Percentiles rank a stretch among this genome's conserved stretches.
These are phyloP conservation scores for Dendronephthya gigantea DNA, from an alignment of 64 coral and sea anemone genomes.

Conservation along the genomic window DNA sequence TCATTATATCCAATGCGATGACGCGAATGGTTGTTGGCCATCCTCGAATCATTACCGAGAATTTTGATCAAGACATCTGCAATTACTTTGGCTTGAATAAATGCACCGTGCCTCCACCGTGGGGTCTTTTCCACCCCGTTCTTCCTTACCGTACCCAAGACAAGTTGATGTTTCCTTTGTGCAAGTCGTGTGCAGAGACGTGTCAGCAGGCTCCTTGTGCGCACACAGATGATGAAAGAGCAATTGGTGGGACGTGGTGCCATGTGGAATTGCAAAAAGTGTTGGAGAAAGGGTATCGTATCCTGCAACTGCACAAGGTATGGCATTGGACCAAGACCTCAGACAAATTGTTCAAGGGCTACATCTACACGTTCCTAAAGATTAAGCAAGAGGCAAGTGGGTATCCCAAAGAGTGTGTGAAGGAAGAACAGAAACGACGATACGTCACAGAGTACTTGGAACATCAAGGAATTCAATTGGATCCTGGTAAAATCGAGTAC, in stretches of 20 bases:
- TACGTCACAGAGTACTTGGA: neutral
- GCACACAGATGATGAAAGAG: neutral
- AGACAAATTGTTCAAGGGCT: slow-evolving; percentile 19
- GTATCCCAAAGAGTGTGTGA: slow-evolving; percentile 23
- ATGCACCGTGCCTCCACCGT: neutral
- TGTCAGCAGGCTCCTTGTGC: neutral
- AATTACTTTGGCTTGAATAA: neutral
- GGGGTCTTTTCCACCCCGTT: neutral
- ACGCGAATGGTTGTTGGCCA: neutral
- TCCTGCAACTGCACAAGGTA: neutral
- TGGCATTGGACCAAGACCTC: too few relatives aligned
- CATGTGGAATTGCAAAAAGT: too few relatives aligned
- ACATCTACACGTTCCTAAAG: slow-evolving; percentile 23
- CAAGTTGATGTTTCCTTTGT: neutral
- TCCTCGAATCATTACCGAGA: neutral
- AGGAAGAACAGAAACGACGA: slow-evolving; percentile 3
- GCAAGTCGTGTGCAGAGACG: neutral
- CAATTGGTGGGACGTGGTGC: neutral
- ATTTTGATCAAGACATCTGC: neutral
- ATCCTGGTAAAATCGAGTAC: neutral
- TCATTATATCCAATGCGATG: neutral
- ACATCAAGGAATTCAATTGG: neutral
- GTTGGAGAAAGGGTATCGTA: neutral
- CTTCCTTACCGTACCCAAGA: neutral
- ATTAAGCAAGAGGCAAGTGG: slow-evolving; percentile 8